These are phyloP conservation scores for Thymallus thymallus DNA, from an alignment of 2,113 vertebrate species.

Conservation along the genomic window DNA sequence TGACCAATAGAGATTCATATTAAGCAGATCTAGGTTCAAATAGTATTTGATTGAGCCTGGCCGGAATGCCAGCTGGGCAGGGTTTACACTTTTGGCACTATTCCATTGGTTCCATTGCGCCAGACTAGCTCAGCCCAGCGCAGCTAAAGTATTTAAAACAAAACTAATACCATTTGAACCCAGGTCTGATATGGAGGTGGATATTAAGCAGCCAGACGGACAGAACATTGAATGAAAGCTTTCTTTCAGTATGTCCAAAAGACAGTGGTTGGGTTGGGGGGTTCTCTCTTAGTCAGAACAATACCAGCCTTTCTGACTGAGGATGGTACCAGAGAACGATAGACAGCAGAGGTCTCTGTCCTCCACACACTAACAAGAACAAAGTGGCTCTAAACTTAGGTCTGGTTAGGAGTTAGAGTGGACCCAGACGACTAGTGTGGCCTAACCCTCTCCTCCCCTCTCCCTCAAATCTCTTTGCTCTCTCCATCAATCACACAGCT, in stretches of 20 bases:
- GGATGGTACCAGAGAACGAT: slow-evolving; percentile 55
- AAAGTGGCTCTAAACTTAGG: slow-evolving; percentile 67
- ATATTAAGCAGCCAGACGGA: not conserved
- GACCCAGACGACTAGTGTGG: slow-evolving; percentile 33
- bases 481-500: slow-evolving; percentile 44
- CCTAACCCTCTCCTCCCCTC: slow-evolving; percentile 19
- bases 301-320: slow-evolving; percentile 63
- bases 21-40: too few species aligned
- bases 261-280: slow-evolving; percentile 48
- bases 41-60: too few species aligned
- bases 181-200: slow-evolving; percentile 23
- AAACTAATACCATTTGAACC: too few species aligned
- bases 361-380: slow-evolving; percentile 57
- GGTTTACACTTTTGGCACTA: too few species aligned
- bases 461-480: slow-evolving; percentile 27
- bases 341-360: slow-evolving; percentile 61
- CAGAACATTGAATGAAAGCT: not conserved
- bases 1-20: slow-evolving; percentile 39
- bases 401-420: slow-evolving; percentile 31
- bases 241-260: slow-evolving; percentile 31
- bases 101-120: too few species aligned
- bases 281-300: slow-evolving; percentile 52
- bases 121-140: too few species aligned
- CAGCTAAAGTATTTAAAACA: too few species aligned
- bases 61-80: too few species aligned